Conservation (phyloP, 2,797 vertebrate genomes). For the Siniperca obscura region DNA sequence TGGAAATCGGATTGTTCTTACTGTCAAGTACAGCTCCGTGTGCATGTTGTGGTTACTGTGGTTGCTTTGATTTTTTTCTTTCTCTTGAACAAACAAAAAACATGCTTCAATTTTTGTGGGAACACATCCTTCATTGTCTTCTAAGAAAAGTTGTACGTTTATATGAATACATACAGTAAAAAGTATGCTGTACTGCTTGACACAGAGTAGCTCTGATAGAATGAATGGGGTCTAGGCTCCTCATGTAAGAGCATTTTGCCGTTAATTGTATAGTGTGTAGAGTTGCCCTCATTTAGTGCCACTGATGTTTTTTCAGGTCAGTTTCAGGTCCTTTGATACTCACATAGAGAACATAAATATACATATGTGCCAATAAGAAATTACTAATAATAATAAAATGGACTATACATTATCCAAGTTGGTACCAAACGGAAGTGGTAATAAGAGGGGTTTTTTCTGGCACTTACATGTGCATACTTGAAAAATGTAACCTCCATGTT, state of each 20-base stretch:
- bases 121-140: constrained; percentile 20
- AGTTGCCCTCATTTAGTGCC: background rate
- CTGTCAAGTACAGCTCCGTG: constrained; percentile 18
- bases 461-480: background rate
- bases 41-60: constrained; percentile 32
- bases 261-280: too few species aligned
- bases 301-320: background rate
- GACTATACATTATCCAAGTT: too few species aligned
- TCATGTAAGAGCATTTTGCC: background rate
- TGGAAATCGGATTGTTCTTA: constrained; percentile 51
- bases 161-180: background rate
- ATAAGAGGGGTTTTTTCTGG: background rate
- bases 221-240: background rate
- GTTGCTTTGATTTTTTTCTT: constrained; percentile 35
- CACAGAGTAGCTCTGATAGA: background rate
- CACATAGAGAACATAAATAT: background rate
- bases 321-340: background rate
- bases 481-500: background rate
- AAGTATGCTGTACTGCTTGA: background rate
- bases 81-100: background rate
- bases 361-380: background rate
- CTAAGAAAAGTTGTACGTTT: background rate
- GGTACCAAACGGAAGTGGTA: background rate
- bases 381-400: background rate
- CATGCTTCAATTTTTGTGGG: background rate